Conservation (phyloP, 1,140 invertebrate genomes). For the Aphelenchoides avenae region DNA sequence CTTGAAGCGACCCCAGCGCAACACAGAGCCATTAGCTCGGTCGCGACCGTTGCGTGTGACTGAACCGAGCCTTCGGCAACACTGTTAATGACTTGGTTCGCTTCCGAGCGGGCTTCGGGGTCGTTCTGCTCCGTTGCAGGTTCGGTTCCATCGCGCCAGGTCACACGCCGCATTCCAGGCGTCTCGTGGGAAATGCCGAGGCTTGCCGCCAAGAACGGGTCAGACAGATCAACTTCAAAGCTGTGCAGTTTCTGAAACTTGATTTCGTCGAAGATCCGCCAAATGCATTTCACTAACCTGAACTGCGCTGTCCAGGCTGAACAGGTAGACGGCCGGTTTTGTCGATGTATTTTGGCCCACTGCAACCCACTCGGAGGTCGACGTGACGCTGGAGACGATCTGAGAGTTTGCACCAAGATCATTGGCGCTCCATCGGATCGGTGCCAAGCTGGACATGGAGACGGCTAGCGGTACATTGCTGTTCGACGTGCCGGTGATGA, state of each 20-base stretch:
- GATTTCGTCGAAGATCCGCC: not conserved
- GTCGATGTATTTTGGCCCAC: not conserved
- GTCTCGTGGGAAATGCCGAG: constrained; percentile 3
- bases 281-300: not conserved
- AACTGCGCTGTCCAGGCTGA: constrained; percentile 13
- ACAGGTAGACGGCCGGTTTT: constrained; percentile 9
- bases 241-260: constrained; percentile 5
- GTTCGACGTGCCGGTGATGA: constrained; percentile 2
- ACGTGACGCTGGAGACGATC: not conserved
- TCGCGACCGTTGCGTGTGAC: no score
- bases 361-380: constrained; percentile 18
- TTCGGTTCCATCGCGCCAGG: constrained; percentile 14
- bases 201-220: constrained; percentile 7
- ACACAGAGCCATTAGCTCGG: no score
- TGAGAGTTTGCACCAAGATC: not conserved
- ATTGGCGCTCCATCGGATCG: constrained; percentile 18
- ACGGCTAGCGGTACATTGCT: constrained; percentile 1
- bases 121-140: no score
- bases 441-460: constrained; percentile 36
- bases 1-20: no score
- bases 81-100: no score
- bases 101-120: no score
- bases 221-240: constrained; percentile 1
- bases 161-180: constrained; percentile 5
- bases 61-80: no score